phyloP scores from a whole-genome alignment of 2,113 vertebrate genomes.

The Sebastes fasciatus region DNA sequence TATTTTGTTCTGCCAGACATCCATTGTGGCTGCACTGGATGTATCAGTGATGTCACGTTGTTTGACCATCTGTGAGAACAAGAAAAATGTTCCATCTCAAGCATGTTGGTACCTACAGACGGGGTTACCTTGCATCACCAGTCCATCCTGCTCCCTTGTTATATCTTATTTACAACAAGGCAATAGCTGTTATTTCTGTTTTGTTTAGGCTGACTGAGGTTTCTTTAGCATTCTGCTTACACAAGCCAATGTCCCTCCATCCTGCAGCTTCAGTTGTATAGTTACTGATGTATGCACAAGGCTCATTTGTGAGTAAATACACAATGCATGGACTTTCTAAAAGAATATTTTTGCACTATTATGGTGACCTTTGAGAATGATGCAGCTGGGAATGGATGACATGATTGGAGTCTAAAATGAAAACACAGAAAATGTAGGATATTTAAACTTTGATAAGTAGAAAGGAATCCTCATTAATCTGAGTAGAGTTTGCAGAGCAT shows the following conservation, averaged over 20 bases:
- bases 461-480: conserved; percentile 7
- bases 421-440: neutral
- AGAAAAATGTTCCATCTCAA: neutral
- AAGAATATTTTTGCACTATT: conserved; percentile 57
- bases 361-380: conserved; percentile 19
- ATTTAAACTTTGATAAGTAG: neutral
- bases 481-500: conserved; percentile 1
- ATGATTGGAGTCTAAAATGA: conserved; percentile 6
- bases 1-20: conserved; percentile 6
- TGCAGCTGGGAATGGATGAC: neutral
- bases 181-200: neutral
- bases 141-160: neutral
- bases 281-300: conserved; percentile 48
- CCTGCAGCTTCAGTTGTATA: conserved; percentile 38
- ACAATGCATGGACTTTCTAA: conserved; percentile 46
- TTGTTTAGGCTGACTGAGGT: neutral
- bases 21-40: neutral
- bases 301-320: conserved; percentile 39
- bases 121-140: neutral
- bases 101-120: neutral
- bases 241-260: conserved; percentile 14
- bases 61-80: conserved; percentile 7
- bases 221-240: neutral
- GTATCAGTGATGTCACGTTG: neutral
- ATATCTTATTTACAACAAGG: conserved; percentile 1